Evolutionary conservation across 2,113 vertebrate species (phyloP), one percentile per base, ranked within the genome.

Genomic region (Calidris pygmaea): DNA sequence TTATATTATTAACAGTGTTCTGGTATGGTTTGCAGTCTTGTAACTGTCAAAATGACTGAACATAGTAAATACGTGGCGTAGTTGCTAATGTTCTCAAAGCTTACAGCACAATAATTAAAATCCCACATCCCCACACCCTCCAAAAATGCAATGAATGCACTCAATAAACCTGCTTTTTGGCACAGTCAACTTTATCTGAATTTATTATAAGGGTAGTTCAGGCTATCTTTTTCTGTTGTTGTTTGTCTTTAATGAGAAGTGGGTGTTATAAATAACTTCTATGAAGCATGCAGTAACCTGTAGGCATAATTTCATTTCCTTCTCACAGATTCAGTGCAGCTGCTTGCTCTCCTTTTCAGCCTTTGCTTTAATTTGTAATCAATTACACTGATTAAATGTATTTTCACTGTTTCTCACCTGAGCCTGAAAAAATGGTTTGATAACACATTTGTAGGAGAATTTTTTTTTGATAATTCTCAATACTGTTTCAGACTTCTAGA

Each of bases 181-280:
- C n/a, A 90, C 4, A 89, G 71, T 2, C 24, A 60, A 24, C 20
- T 67, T 81, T 37, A 53, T 58, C 58, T 71, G 27, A 39, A 90
- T 91, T 94, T 93, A 88, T 93, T 87, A 45, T 39, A 53, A 58
- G 4, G 10, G 43, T 77, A 92, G 39, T 59, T 68, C 47, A 70
- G 56, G 11, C 35, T 85, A 67, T 27, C 29, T 87, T 94, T 70
- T 84, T 70, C 39, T 76, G 27, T 39, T 85, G 27, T 93, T 90
- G 22, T 71, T 94, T 89, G 37, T 50, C 37, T 93, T 87, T 94
- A 90, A 88, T 79, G 43, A 94, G 91, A 94, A 94, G 74, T 48
- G 9, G 3, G 4, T 62, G 23, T 65, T 86, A 88, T 84, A 89
- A 87, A 93, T 92, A 95, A 85, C 26, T 80, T 76, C n/a, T 50